Conservation (phyloP, 2,888 invertebrate species). For the Criorhina ranunculi region DNA sequence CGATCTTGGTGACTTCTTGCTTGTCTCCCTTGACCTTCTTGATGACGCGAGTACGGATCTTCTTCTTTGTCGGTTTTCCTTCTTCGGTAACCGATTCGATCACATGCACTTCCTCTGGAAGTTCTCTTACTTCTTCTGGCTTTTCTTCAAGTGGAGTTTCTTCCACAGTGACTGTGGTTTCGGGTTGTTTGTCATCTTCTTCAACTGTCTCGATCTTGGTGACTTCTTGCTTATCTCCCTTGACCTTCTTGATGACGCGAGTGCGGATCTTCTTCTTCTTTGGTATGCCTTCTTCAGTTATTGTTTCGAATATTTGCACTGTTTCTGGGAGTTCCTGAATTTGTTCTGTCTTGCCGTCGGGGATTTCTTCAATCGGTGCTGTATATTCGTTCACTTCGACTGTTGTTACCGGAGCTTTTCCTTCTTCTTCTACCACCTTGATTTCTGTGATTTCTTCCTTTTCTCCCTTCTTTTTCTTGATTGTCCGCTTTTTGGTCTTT, state of each 20-base stretch:
- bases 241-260: constrained; percentile 81
- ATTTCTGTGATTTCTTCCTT: constrained; percentile 76
- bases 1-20: constrained; percentile 82
- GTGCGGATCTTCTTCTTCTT: constrained; percentile 82
- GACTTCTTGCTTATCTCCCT: constrained; percentile 80
- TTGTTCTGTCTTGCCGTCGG: constrained; percentile 79
- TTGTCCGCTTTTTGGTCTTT: constrained; percentile 82
- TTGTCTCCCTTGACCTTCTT: constrained; percentile 78
- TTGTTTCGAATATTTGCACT: constrained; percentile 82
- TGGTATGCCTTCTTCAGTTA: constrained; percentile 81
- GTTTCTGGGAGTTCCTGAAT: constrained; percentile 80
- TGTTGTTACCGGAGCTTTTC: constrained; percentile 80
- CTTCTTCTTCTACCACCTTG: constrained; percentile 79
- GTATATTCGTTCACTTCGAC: constrained; percentile 80
- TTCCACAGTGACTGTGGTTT: constrained; percentile 80
- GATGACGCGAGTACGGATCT: constrained; percentile 77
- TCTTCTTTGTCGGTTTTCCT: constrained; percentile 78
- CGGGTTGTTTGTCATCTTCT: constrained; percentile 80
- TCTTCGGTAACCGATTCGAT: constrained; percentile 82
- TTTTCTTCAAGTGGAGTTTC: constrained; percentile 66
- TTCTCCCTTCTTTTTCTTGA: constrained; percentile 83
- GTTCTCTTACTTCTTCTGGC: constrained; percentile 78
- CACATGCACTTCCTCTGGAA: constrained; percentile 77
- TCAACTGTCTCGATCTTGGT: constrained; percentile 72
- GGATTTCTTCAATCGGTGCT: constrained; percentile 79